Percentiles rank a stretch among this genome's conserved stretches.
phyloP scores from a whole-genome alignment of 2,797 vertebrate species.

The Sebastes itinus region DNA sequence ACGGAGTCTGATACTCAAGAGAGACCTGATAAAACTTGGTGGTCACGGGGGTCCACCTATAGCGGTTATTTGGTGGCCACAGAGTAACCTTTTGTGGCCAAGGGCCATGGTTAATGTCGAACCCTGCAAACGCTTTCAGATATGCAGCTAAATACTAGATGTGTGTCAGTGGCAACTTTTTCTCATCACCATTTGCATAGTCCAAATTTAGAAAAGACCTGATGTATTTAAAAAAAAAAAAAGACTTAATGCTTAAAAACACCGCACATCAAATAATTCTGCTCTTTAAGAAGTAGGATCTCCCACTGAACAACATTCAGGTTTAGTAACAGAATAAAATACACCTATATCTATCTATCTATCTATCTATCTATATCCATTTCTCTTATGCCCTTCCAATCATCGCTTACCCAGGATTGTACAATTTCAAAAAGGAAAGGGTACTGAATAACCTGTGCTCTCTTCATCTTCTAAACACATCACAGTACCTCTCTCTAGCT shows the following conservation, averaged over 20 bases:
- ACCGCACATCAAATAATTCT: neutral
- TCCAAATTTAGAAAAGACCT: neutral
- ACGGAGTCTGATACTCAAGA: too few species aligned
- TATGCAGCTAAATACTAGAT: slow-evolving; percentile 18
- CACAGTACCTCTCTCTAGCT: neutral
- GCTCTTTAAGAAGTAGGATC: neutral
- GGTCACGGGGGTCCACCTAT: too few species aligned
- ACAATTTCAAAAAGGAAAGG: neutral
- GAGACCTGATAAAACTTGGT: too few species aligned
- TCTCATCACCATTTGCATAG: neutral
- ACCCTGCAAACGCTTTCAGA: neutral
- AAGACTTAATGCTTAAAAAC: neutral
- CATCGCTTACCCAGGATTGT: neutral
- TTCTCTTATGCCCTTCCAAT: neutral
- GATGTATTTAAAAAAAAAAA: neutral
- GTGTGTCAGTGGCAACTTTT: neutral
- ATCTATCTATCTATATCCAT: neutral
- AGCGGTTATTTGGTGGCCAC: too few species aligned
- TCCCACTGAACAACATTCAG: neutral
- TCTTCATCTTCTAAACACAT: neutral
- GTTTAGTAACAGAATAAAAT: neutral
- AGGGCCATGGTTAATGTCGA: too few species aligned
- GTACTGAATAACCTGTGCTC: neutral
- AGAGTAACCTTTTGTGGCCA: too few species aligned
- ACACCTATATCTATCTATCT: neutral